Base-by-base conservation (phyloP, 2,113 vertebrate genomes). In the Nesoenas mayeri region DNA sequence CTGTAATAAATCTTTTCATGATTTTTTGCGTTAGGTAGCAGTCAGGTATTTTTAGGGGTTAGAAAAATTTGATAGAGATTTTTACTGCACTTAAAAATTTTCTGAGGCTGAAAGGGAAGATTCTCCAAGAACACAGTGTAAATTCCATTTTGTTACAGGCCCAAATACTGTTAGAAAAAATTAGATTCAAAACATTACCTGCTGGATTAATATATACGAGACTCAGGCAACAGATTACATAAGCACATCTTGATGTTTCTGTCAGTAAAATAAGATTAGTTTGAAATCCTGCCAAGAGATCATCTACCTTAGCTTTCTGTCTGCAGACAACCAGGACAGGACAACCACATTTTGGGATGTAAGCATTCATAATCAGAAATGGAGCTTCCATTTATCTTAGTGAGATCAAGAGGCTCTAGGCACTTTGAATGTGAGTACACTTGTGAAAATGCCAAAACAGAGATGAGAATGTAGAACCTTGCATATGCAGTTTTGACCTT, bases 201-300 rank as follows among this genome's bases (percentile, higher is more conserved):
- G 9, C 2, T 15, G 29, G 25, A 57, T 4, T 72, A 12, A 31
- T 20, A 42, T 2, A 17, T 22, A 47, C 4, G 7, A 0, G 2
- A 69, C 6, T 34, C 1, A 60, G 12, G 10, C 18, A 58, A 61
- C 6, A 17, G 29, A 79, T 53, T 61, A 11, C 12, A 54, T 31
- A 17, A 71, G 28, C 13, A 47, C 5, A 88, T 7, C 7, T 62
- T 15, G 84, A 84, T 15, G 6, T 2, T 73, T 86, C n/a, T 89
- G 25, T 73, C 80, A 91, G 42, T 9, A 81, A 81, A 64, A 44
- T 40, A 56, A 53, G 2, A 50, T 86, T 80, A 64, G 78, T 89
- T 84, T 81, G 31, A 86, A 86, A 20, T 36, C 25, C 7, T 74
- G 9, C 6, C 42, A 56, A 42, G 15, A n/a, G 18, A 53, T 21